phyloP scores from a whole-genome alignment of 2,113 vertebrate species.

The Pungitius pungitius region DNA sequence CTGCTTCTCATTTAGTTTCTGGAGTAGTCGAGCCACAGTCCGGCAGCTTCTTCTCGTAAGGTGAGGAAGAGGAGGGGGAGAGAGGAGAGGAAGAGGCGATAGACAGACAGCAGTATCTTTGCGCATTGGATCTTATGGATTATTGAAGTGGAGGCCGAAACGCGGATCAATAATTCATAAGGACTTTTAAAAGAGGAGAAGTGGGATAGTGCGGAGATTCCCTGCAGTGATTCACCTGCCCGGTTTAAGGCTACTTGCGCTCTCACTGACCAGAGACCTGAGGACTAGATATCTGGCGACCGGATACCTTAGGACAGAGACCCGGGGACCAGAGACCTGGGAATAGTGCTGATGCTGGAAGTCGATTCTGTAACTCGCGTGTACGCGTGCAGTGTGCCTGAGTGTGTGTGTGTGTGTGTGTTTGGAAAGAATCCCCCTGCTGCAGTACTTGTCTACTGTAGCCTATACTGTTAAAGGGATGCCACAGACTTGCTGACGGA shows the following conservation, averaged over 20 bases:
- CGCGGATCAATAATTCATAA: slow-evolving; percentile 68
- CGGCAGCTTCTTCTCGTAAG: slow-evolving; percentile 37
- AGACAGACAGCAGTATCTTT: slow-evolving; percentile 59
- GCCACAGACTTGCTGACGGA: slow-evolving; percentile 73
- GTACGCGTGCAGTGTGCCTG: slow-evolving; percentile 20
- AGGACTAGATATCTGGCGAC: neutral
- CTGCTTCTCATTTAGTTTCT: slow-evolving; percentile 61
- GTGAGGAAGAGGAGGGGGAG: slow-evolving; percentile 52
- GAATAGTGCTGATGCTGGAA: slow-evolving; percentile 62
- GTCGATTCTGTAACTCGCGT: slow-evolving; percentile 65
- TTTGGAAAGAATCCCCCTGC: slow-evolving; percentile 87
- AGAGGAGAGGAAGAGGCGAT: slow-evolving; percentile 40
- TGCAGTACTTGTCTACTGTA: slow-evolving; percentile 85
- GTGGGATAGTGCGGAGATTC: slow-evolving; percentile 37
- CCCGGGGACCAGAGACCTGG: too few relatives aligned
- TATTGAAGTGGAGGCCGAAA: slow-evolving; percentile 69
- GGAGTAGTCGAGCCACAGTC: slow-evolving; percentile 61
- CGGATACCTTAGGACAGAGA: too few relatives aligned
- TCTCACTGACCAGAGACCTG: slow-evolving; percentile 25
- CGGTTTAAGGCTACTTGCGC: slow-evolving; percentile 34
- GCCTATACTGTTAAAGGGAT: slow-evolving; percentile 49
- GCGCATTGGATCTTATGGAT: slow-evolving; percentile 83
- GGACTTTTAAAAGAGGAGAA: slow-evolving; percentile 54
- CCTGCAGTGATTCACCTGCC: slow-evolving; percentile 66
- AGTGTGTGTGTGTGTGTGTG: slow-evolving; percentile 77